phyloP scores from a whole-genome alignment of 1,140 invertebrate species.

The Manduca sexta region DNA sequence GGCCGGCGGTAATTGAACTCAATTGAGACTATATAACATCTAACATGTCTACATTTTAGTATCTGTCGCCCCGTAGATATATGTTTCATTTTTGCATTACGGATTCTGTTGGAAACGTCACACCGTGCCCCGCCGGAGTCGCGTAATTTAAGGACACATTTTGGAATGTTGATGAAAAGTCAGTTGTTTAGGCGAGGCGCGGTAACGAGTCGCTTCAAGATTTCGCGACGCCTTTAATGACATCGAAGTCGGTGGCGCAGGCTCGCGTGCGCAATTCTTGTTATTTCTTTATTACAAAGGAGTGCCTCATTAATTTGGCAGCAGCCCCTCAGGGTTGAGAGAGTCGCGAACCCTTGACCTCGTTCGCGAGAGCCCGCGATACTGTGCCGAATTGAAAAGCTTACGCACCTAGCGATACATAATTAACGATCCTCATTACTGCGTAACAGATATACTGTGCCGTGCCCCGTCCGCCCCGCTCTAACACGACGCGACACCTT shows the following conservation, averaged over 20 bases:
- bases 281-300: conserved; percentile 74
- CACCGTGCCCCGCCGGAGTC: conserved; percentile 6
- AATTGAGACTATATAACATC: too few species aligned
- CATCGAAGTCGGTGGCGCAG: conserved; percentile 51
- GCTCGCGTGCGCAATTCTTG: conserved; percentile 69
- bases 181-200: conserved; percentile 60
- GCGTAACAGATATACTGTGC: conserved; percentile 38
- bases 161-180: conserved; percentile 41
- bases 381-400: conserved; percentile 59
- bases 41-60: too few species aligned
- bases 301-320: conserved; percentile 73
- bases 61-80: too few species aligned
- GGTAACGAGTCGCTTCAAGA: conserved; percentile 57
- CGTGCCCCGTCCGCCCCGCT: neutral
- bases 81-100: too few species aligned
- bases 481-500: neutral
- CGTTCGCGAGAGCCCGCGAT: conserved; percentile 57
- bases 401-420: conserved; percentile 66
- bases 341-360: conserved; percentile 68
- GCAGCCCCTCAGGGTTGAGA: conserved; percentile 65
- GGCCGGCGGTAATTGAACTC: too few species aligned
- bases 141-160: conserved; percentile 32
- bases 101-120: too few species aligned
- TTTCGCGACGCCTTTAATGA: conserved; percentile 64
- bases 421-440: conserved; percentile 70